Evolutionary conservation across 2,113 vertebrate genomes (phyloP).

Genomic region (Gymnocephalus cernua): DNA sequence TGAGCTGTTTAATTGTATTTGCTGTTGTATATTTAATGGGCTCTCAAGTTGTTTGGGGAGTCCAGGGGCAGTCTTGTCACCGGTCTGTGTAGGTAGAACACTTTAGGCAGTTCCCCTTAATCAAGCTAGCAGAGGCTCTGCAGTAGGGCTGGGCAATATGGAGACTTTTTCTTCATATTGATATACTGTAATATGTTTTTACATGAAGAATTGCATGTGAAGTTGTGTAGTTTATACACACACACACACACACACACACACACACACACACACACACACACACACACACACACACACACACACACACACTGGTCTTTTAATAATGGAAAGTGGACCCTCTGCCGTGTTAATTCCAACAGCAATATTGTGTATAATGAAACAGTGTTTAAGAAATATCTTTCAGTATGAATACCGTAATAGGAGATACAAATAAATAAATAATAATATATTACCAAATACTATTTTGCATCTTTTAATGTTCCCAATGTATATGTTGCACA

Average conservation of each 20-base stretch:
- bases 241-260: neutral
- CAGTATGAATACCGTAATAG: neutral
- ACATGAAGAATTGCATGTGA: neutral
- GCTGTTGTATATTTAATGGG: slow-evolving; percentile 59
- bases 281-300: too few species aligned
- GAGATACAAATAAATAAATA: neutral
- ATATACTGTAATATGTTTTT: neutral
- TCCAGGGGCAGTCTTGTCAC: neutral
- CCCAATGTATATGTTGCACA: neutral
- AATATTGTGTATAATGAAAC: neutral
- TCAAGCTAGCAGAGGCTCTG: slow-evolving; percentile 10
- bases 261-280: too few species aligned
- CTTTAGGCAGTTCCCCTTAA: neutral
- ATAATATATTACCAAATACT: neutral
- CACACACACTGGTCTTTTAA: neutral
- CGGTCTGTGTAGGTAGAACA: neutral
- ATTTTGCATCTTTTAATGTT: neutral
- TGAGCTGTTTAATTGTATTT: slow-evolving; percentile 55
- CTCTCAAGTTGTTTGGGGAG: slow-evolving; percentile 38
- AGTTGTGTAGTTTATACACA: neutral
- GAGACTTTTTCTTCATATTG: neutral
- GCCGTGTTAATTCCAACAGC: neutral
- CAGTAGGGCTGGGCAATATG: neutral
- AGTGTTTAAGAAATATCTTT: neutral
- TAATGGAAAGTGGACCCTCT: neutral